Evolutionary conservation across 2,113 vertebrate genomes (phyloP), one percentile per base, ranked within the genome.

Genomic region (Argyrosomus japonicus): DNA sequence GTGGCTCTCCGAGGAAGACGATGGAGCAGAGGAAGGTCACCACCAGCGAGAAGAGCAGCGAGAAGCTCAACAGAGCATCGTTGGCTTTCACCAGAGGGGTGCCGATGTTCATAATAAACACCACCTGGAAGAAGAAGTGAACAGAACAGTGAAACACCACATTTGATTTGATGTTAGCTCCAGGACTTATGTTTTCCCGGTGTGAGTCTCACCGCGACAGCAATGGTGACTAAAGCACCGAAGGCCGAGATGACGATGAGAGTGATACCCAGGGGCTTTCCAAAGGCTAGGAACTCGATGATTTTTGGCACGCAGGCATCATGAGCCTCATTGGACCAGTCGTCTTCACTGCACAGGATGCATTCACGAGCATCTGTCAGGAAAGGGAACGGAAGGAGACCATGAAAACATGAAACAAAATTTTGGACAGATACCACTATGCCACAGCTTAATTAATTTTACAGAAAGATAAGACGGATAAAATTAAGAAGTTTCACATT

Each of bases 271-370:
- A 97, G 88, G 1, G 96, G 93, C 73, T 97, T 96, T 13, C 93
- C 87, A 7, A 96, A 97, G 70, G 92, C 95, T 43, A 97, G 93
- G 87, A 95, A 97, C 88, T 97, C 96, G 14, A 97, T 96, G 76
- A 94, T 94, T 79, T 97, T 96, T 21, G 93, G 93, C 3, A 96
- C 85, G 50, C 96, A 97, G 73, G 93, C 21, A 1, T 94, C 95
- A 48, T 92, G 96, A 25, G 93, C 92, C 0, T 84, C 71, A 40
- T 97, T 96, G 75, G 96, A 96, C 96, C 96, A 96, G 83, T 95
- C 90, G 54, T 97, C 96, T n/a, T 94, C 94, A 17, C 19, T 62
- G 32, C 96, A 97, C 29, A 93, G 54, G 45, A 94, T 85, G 65
- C 96, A 97, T 56, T 97, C 96, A 29, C 96, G 96, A 57, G 97